These are phyloP conservation scores for Elanus axillaris DNA, from an alignment of 2,113 vertebrate species.

Conservation along the genomic window DNA sequence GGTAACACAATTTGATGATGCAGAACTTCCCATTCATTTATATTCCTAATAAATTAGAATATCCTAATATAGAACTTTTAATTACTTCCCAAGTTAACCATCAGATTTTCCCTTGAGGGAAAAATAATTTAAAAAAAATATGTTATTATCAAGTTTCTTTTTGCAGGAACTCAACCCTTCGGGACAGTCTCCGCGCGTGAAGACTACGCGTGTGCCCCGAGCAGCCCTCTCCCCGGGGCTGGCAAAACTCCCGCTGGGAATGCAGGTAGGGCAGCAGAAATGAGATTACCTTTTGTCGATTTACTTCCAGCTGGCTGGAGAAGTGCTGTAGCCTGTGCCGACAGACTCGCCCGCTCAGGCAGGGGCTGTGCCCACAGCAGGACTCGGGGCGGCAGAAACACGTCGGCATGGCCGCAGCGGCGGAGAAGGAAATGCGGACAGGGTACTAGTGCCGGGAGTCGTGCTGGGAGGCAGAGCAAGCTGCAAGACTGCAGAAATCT, in stretches of 20 bases:
- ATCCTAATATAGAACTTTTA: neutral
- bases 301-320: neutral
- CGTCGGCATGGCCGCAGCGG: fast-evolving
- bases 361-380: neutral
- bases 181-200: fast-evolving
- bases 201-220: fast-evolving
- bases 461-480: neutral
- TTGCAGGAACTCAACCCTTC: neutral
- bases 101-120: neutral
- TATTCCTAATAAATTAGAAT: neutral
- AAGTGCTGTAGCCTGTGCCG: neutral
- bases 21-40: neutral
- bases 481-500: neutral
- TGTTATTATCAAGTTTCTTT: neutral
- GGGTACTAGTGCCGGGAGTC: neutral
- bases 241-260: neutral
- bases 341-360: fast-evolving
- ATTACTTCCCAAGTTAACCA: neutral
- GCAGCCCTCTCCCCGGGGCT: neutral
- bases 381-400: neutral
- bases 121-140: neutral
- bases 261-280: neutral
- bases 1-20: neutral
- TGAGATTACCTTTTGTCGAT: neutral
- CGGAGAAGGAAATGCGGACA: neutral